Base-by-base conservation (phyloP, 2,888 invertebrate genomes). In the Erebia ligea region DNA sequence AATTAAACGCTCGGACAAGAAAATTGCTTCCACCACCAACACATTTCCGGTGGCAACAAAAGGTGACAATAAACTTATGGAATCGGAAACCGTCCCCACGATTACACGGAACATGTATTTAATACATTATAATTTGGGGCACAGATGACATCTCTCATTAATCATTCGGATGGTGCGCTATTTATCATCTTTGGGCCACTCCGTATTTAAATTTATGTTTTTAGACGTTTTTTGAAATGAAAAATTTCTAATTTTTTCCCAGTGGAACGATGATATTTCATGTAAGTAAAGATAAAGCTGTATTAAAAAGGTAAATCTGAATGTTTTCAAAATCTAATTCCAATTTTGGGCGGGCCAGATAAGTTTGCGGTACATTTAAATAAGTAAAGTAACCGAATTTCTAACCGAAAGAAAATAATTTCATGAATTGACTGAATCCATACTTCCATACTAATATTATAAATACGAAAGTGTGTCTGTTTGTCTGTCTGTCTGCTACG, bases 121-220 rank as follows among this genome's bases (percentile, higher is more conserved):
- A 75, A 74, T 76, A 74, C 76, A 77, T 80, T 77, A 79, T 79
- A 79, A 81, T 78, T 76, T 72, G 68, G 73, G 79, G 76, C 78
- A 78, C 78, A 80, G 79, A 80, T 81, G 81, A 78, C 75, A 72
- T 54, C 63, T 54, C 54, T 74, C 83, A 83, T 85, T 83, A 82
- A 84, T 85, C 84, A 84, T 76, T 56, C n/a, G 63, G 72, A 72
- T 74, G 77, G 77, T 62, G 75, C 71, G 75, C 69, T 75, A 77
- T 87, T 84, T 80, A 86, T 87, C 84, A 85, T 76, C 74, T 80
- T 81, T 76, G 77, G 79, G 75, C 76, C 73, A 76, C 76, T 78
- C 73, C 76, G 78, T 86, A 81, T 86, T 84, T 85, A 83, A 80
- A 82, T 82, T 82, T 80, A 82, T 80, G 80, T 80, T 76, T 64